Conservation (phyloP, 2,888 invertebrate species). For the Drosophila cognata region DNA sequence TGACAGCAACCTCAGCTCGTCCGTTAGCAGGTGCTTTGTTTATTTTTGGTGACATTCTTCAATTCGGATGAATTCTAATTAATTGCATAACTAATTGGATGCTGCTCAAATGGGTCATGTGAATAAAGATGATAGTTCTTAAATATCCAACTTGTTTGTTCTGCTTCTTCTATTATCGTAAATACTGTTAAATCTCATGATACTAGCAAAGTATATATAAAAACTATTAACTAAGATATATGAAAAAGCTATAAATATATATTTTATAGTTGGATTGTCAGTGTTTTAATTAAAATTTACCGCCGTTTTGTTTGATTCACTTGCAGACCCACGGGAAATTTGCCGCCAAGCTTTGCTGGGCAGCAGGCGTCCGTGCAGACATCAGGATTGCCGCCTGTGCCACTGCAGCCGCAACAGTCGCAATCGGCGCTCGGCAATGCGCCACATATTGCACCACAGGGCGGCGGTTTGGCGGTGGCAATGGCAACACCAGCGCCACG, state of each 20-base stretch:
- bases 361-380: slow-evolving; percentile 71
- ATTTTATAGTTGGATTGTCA: background rate
- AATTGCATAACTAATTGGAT: slow-evolving; percentile 60
- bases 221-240: background rate
- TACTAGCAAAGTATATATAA: background rate
- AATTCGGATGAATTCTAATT: slow-evolving; percentile 44
- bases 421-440: slow-evolving; percentile 49
- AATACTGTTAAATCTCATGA: background rate
- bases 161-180: background rate
- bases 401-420: slow-evolving; percentile 50
- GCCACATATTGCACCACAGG: slow-evolving; percentile 49
- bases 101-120: slow-evolving; percentile 47
- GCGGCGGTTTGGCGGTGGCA: slow-evolving; percentile 83
- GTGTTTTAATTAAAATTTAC: background rate
- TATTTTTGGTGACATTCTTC: slow-evolving; percentile 32
- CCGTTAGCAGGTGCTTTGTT: slow-evolving; percentile 69
- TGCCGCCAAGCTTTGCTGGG: slow-evolving; percentile 80
- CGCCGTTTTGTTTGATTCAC: slow-evolving; percentile 6
- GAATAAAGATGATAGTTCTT: background rate
- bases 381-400: slow-evolving; percentile 62
- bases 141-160: background rate
- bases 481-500: slow-evolving; percentile 83
- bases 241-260: background rate
- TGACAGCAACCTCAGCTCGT: slow-evolving; percentile 13
- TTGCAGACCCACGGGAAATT: slow-evolving; percentile 86